Base-by-base conservation (phyloP, 2,888 invertebrate genomes). In the Harpalus rufipes region DNA sequence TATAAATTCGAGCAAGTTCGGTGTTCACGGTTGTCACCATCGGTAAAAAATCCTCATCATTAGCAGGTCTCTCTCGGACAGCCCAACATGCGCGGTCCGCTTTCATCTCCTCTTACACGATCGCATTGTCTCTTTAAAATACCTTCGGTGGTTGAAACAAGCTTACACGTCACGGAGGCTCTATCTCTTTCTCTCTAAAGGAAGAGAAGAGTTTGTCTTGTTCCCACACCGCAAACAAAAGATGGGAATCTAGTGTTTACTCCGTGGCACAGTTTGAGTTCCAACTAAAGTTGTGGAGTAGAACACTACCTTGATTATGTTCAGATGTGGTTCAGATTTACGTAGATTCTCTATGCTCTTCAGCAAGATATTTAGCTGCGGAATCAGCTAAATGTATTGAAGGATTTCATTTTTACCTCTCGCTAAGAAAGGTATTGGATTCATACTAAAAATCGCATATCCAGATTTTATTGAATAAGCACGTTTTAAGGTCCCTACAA, bases 61-160 rank as follows among this genome's bases (percentile, higher is more conserved):
- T 80, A 80, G 80, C 41, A 21, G n/a, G 78, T 59, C 14, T 39
- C 78, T 51, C 25, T 58, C 56, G n/a, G 16, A 39, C 56, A 82
- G 21, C 12, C 51, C 12, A 41, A 81, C 81, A 65, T 25, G 51
- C 7, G 59, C 74, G 74, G 74, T n/a, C 10, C 16, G 39, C 82
- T 82, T 82, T 82, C 74, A 82, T 82, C 82, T 82, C 74, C 14
- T 5, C 32, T 82, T 82, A 82, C 82, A 82, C 68, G 82, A 72
- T 72, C 59, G 74, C 74, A 82, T 82, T 82, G 82, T 82, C 82
- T 82, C 82, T 82, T 82, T 74, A 82, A 82, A 74, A 82, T 74
- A 74, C 82, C 82, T 59, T 78, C 58, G 32, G 32, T 78, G 78
- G 78, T 76, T 58, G 58, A 58, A 58, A 58, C 58, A 58, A n/a